Percentiles rank a stretch among this genome's conserved stretches.
These are phyloP conservation scores for Microplitis deprimator DNA, from an alignment of 2,888 invertebrate species.

Conservation along the genomic window DNA sequence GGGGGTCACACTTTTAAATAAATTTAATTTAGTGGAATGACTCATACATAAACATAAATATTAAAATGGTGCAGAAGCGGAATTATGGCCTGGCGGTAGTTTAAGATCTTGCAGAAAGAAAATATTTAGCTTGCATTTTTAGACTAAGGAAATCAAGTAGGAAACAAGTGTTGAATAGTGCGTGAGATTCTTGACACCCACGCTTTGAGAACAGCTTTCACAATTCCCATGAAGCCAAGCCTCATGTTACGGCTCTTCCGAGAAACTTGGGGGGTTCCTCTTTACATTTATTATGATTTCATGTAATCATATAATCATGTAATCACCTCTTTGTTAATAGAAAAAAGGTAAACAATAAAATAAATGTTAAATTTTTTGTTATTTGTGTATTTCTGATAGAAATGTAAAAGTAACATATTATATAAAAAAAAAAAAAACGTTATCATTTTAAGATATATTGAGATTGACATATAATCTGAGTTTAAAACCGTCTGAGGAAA, in stretches of 20 bases:
- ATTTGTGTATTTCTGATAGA: no score
- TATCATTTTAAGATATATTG: no score
- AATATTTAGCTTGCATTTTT: background rate
- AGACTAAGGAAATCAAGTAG: slow-evolving; percentile 9
- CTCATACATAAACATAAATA: background rate
- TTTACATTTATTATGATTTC: background rate
- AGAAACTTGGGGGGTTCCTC: slow-evolving; percentile 4
- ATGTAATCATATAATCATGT: slow-evolving; percentile 5
- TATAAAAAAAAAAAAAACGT: no score
- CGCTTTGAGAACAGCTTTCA: slow-evolving; percentile 61
- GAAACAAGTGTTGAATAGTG: slow-evolving; percentile 50
- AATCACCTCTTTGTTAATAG: background rate
- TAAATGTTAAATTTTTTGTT: no score
- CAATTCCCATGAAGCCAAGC: slow-evolving; percentile 63
- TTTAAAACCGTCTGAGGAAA: no score
- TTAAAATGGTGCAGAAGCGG: background rate
- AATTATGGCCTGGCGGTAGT: no score
- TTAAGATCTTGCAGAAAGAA: background rate
- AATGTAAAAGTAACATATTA: background rate
- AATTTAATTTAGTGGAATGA: no score
- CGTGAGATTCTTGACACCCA: slow-evolving; percentile 66
- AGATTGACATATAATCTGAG: no score
- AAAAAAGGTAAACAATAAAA: background rate
- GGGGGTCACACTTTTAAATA: no score
- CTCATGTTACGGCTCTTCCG: slow-evolving; percentile 28